phyloP scores from a whole-genome alignment of 2,797 vertebrate species.

The Megalops cyprinoides region DNA sequence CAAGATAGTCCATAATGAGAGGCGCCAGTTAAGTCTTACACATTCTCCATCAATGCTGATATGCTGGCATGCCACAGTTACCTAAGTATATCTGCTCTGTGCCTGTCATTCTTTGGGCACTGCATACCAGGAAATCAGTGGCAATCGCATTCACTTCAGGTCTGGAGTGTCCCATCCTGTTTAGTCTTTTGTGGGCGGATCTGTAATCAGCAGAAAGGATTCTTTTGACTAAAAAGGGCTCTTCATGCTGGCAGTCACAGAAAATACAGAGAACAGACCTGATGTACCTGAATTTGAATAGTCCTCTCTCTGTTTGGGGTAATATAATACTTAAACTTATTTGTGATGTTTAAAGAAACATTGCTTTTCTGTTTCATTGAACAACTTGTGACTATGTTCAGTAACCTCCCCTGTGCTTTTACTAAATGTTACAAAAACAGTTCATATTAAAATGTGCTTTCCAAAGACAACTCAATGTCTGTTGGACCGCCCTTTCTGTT shows the following conservation, averaged over 20 bases:
- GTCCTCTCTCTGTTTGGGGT: not conserved
- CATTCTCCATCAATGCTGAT: constrained; percentile 21
- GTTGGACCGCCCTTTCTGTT: not conserved
- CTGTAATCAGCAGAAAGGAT: constrained; percentile 2
- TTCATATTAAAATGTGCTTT: not conserved
- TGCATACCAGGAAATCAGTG: constrained; percentile 19
- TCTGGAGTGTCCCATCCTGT: constrained; percentile 18
- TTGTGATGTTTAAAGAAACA: constrained; percentile 3
- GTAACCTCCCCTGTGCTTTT: not conserved
- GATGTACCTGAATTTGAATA: not conserved
- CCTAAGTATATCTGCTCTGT: constrained; percentile 15
- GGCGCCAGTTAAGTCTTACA: not conserved
- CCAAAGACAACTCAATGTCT: not conserved
- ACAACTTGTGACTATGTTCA: not conserved
- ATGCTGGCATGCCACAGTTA: not conserved
- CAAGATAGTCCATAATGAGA: not conserved
- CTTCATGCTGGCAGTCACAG: not conserved
- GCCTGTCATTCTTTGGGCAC: constrained; percentile 3
- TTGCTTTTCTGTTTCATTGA: not conserved
- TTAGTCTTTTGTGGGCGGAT: not conserved
- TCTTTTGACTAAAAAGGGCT: not conserved
- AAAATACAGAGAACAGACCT: not conserved
- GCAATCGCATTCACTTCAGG: not conserved
- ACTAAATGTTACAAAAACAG: not conserved
- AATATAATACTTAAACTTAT: not conserved